These are phyloP conservation scores for Acyrthosiphon pisum DNA, from an alignment of 1,140 invertebrate species.

Conservation along the genomic window DNA sequence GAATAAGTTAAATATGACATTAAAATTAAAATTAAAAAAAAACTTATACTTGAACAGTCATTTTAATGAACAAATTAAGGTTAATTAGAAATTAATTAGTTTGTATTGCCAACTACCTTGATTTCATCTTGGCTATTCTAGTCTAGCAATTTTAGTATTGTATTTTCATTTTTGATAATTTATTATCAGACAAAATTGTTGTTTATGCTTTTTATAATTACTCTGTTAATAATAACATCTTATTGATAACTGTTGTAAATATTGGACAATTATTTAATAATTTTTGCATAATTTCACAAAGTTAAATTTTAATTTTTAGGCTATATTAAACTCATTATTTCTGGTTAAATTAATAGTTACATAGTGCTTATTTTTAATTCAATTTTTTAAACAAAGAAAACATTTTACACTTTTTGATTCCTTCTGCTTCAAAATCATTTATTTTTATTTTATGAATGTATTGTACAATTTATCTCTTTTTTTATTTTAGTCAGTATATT, in stretches of 20 bases:
- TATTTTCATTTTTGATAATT: background rate
- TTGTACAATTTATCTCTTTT: too few relatives aligned
- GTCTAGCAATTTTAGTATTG: conserved; percentile 8
- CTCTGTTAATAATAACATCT: background rate
- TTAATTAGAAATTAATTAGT: conserved; percentile 11
- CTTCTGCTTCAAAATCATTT: too few relatives aligned
- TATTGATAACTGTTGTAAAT: background rate
- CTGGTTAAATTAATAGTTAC: background rate
- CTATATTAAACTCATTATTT: background rate
- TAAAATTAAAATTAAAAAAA: background rate
- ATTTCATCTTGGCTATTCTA: background rate
- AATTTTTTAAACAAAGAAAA: too few relatives aligned
- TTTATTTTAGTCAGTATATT: background rate
- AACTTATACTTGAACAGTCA: background rate
- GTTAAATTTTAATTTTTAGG: background rate
- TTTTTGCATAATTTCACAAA: background rate
- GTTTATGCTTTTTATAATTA: too few relatives aligned
- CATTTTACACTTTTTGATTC: too few relatives aligned
- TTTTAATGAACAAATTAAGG: background rate
- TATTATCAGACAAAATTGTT: background rate
- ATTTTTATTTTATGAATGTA: too few relatives aligned
- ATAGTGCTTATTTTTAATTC: background rate
- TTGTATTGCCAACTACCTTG: background rate
- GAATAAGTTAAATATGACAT: background rate
- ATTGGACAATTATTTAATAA: background rate